Base-by-base conservation (phyloP, 2,797 vertebrate genomes). In the Arnoldichthys spilopterus region DNA sequence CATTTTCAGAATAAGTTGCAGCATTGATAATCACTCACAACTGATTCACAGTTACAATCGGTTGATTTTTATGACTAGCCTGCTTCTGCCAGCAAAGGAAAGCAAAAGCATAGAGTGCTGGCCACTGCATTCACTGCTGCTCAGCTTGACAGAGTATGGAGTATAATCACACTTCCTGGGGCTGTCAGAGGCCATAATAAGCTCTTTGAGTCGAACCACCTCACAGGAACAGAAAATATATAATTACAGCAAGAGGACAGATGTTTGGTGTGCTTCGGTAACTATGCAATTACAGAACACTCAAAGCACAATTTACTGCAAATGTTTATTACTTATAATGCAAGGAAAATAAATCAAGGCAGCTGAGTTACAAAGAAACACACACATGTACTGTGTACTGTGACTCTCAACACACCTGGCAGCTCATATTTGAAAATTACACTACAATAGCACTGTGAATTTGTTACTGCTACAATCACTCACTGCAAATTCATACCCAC, bases 101-200 rank as follows among this genome's bases (percentile, higher is more conserved):
- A 72, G 16, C 40, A 37, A 64, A 72, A 72, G 49, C 49, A 37
- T 40, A 59, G 43, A 61, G 43, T 67, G 28, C 71, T 49, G 40
- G 56, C 63, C 26, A 5, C 11, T 16, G 63, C 26, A 54, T 26
- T 61, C 34, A 26, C 28, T 49, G 26, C 70, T 26, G 37, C 53
- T 73, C 70, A 22, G 43, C 40, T 61, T 53, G 67, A 61, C 54
- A 62, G 22, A 51, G 63, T 58, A 45, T 69, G 30, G 54, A 75
- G 58, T 53, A 61, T 20, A 74, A 74, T 74, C 78, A 43, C 64
- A 70, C 64, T 74, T 80, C 56, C 72, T 75, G 64, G 63, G 49
- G 54, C 47, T 70, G 72, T 74, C 78, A 80, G 32, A 53, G 64
- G 72, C 72, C 28, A 62, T 43, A 54, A 69, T 47, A 62, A 43